Evolutionary conservation across 1,140 invertebrate species (phyloP).

Genomic region (Philotrypesis tridentata): DNA sequence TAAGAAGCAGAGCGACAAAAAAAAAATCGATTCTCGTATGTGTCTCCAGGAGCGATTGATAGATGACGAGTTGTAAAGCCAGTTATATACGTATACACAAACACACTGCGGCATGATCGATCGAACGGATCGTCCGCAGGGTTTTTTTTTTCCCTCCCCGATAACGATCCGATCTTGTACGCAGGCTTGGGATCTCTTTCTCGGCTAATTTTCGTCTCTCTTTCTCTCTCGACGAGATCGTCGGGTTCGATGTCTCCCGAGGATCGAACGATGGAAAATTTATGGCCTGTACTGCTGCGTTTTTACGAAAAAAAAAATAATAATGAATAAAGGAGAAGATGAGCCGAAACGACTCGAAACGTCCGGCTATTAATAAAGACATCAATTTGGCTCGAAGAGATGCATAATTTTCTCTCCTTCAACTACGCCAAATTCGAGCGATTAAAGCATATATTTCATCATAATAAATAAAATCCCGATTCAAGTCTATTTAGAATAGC

Average conservation of each 20-base stretch:
- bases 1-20: neutral
- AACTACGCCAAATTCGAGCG: no score
- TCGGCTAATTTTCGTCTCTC: conserved; percentile 5
- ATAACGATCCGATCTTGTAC: conserved; percentile 7
- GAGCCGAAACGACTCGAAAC: no score
- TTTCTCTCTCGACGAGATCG: no score
- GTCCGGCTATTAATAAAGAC: no score
- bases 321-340: no score
- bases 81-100: no score
- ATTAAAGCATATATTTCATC: neutral
- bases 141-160: neutral
- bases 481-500: neutral
- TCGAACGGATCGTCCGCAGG: neutral
- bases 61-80: conserved; percentile 22
- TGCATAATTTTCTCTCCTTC: no score
- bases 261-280: no score
- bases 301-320: no score
- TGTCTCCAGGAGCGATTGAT: neutral
- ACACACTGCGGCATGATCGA: conserved; percentile 22
- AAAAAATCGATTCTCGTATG: neutral
- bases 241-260: neutral
- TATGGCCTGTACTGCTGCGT: no score
- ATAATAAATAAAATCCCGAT: neutral
- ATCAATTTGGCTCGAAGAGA: no score
- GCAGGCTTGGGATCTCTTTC: no score